Percentiles rank a stretch among this genome's conserved stretches.
Evolutionary conservation across 2,888 invertebrate genomes (phyloP).

Genomic region (Philereme vetulata): DNA sequence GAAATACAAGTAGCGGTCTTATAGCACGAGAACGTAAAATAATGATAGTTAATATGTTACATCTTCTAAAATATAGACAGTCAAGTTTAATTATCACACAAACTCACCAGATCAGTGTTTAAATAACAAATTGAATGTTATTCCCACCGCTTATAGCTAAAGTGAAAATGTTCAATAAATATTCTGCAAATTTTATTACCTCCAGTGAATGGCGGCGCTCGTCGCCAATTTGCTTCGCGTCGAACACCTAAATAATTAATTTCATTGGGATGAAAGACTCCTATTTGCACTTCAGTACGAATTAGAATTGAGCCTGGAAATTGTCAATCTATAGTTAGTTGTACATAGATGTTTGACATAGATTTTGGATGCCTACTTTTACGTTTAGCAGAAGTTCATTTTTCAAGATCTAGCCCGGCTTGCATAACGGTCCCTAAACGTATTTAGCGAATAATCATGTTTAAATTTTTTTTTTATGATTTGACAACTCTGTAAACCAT

Average conservation of each 20-base stretch:
- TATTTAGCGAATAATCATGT: too few relatives aligned
- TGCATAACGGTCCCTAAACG: too few relatives aligned
- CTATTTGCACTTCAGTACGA: constrained; percentile 51
- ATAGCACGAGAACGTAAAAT: too few relatives aligned
- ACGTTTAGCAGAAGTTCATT: not conserved
- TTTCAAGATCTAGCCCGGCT: not conserved
- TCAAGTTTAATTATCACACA: too few relatives aligned
- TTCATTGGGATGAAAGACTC: constrained; percentile 51
- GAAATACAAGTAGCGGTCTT: too few relatives aligned
- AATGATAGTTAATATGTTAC: too few relatives aligned
- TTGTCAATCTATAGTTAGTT: constrained; percentile 15
- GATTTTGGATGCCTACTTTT: not conserved
- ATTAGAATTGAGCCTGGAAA: constrained; percentile 20
- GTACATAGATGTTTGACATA: constrained; percentile 1
- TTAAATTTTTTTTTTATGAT: too few relatives aligned
- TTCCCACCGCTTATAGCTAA: constrained; percentile 19
- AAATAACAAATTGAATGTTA: constrained; percentile 12
- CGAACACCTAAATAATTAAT: constrained; percentile 58
- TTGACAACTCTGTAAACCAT: too few relatives aligned
- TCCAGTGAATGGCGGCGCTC: constrained; percentile 43
- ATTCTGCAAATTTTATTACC: constrained; percentile 43
- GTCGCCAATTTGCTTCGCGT: constrained; percentile 46
- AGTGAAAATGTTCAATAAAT: constrained; percentile 29
- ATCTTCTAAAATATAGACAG: too few relatives aligned
- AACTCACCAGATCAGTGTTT: not conserved